Base-by-base conservation (phyloP, 2,113 vertebrate genomes). In the Periophthalmus modestus region DNA sequence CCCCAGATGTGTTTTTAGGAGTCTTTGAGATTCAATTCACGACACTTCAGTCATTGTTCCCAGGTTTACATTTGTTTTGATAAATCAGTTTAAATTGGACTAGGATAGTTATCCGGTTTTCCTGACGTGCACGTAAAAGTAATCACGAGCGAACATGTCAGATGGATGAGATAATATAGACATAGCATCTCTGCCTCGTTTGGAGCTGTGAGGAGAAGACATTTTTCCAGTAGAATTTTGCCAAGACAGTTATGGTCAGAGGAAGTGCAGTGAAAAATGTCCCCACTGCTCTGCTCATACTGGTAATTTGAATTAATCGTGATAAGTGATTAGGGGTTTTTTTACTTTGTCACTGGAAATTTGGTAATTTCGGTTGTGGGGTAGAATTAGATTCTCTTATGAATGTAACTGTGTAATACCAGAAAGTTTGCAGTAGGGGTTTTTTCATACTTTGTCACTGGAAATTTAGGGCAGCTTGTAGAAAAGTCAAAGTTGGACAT, bases 141-240 rank as follows among this genome's bases (percentile, higher is more conserved):
- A 28, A 3, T 28, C 28, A 28, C 28, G 1, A 3, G 28, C 3
- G 28, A 82, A 79, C 70, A 73, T 80, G 72, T 13, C 70, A 71
- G 74, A 85, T 87, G 73, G 83, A 86, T 78, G 69, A n/a, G 43
- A 63, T 71, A 71, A 80, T 83, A 79, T 85, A 76, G 19, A 57
- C 71, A 67, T 71, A 61, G 46, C 74, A 52, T 33, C 61, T 61
- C 70, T 24, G 55, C 80, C 62, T 83, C 72, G 73, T 82, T 78
- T 78, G 61, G 54, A 80, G 54, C 12, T 48, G 66, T 52, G 73
- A 77, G 75, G 75, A 52, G 57, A 24, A 58, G 79, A 62, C 61
- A 65, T 82, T 66, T 57, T 62, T 79, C 71, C 59, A 74, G 16
- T 73, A n/a, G 48, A 78, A 75, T 57, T 47, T 14, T n/a, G 75